Conservation (phyloP, 1,140 invertebrate species). For the Lepidostoma basale region DNA sequence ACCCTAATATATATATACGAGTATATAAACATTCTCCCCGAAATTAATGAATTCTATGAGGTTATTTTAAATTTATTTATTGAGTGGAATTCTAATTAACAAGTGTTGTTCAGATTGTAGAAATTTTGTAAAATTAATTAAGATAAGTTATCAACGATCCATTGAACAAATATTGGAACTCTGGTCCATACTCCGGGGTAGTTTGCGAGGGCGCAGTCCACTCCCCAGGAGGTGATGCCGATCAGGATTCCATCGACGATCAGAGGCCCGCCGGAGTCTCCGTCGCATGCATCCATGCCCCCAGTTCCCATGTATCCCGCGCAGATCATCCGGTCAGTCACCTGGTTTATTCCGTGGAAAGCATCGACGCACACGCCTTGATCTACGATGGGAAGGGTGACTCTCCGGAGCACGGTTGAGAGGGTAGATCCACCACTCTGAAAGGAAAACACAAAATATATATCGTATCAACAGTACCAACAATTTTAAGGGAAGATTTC, state of each 20-base stretch:
- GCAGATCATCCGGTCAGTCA: slow-evolving; percentile 64
- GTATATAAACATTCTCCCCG: no score
- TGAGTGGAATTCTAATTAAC: no score
- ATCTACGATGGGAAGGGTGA: slow-evolving; percentile 29
- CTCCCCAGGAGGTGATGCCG: slow-evolving; percentile 76
- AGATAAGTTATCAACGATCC: no score
- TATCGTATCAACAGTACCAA: no score
- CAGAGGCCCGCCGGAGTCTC: slow-evolving; percentile 71
- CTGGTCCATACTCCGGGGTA: slow-evolving; percentile 83
- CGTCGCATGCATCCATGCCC: slow-evolving; percentile 65
- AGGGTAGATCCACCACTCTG: neutral
- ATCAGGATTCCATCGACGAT: slow-evolving; percentile 58
- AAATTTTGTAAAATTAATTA: no score
- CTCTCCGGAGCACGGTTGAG: neutral
- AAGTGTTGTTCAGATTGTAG: no score
- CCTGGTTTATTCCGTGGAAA: slow-evolving; percentile 41
- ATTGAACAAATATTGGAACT: slow-evolving; percentile 60
- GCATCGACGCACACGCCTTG: slow-evolving; percentile 46
- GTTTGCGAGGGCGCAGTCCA: slow-evolving; percentile 69
- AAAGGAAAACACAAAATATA: neutral
- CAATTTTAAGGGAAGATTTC: no score
- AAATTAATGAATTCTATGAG: no score
- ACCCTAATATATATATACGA: no score
- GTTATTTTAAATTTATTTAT: no score
- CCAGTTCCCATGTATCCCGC: slow-evolving; percentile 46